phyloP scores from a whole-genome alignment of 1,140 invertebrate genomes.

The Drosophila varians region DNA sequence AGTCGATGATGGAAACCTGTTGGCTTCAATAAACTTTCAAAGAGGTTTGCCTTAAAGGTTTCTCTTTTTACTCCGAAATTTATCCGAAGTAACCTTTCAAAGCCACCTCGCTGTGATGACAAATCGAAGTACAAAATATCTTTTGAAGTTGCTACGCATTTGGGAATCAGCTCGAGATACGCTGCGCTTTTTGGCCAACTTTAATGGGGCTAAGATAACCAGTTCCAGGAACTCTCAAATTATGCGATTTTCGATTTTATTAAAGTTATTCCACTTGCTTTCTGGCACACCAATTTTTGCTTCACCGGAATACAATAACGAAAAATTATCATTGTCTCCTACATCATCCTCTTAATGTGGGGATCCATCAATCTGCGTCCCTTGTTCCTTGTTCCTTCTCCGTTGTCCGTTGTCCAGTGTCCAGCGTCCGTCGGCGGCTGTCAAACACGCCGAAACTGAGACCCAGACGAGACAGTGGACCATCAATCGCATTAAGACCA shows the following conservation, averaged over 20 bases:
- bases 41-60: background rate
- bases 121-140: slow-evolving; percentile 52
- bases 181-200: slow-evolving; percentile 44
- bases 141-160: slow-evolving; percentile 51
- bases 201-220: slow-evolving; percentile 52
- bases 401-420: slow-evolving; percentile 21
- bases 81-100: too few species aligned
- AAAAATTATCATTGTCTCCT: slow-evolving; percentile 79
- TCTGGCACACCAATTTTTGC: slow-evolving; percentile 22
- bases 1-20: slow-evolving; percentile 48
- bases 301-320: slow-evolving; percentile 71
- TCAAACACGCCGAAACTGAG: slow-evolving; percentile 48
- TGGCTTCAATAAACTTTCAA: slow-evolving; percentile 29
- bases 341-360: slow-evolving; percentile 77
- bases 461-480: slow-evolving; percentile 41
- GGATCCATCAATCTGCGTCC: slow-evolving; percentile 81
- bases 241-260: slow-evolving; percentile 71
- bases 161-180: slow-evolving; percentile 22
- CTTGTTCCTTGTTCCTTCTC: slow-evolving; percentile 37
- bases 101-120: slow-evolving; percentile 43
- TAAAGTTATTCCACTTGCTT: slow-evolving; percentile 51
- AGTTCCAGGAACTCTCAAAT: slow-evolving; percentile 64
- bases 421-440: slow-evolving; percentile 44
- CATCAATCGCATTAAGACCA: slow-evolving; percentile 83
- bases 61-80: too few species aligned